Percentiles rank a stretch among this genome's conserved stretches.
Conservation (phyloP, 2,888 invertebrate genomes). For the Brassicogethes aeneus region DNA sequence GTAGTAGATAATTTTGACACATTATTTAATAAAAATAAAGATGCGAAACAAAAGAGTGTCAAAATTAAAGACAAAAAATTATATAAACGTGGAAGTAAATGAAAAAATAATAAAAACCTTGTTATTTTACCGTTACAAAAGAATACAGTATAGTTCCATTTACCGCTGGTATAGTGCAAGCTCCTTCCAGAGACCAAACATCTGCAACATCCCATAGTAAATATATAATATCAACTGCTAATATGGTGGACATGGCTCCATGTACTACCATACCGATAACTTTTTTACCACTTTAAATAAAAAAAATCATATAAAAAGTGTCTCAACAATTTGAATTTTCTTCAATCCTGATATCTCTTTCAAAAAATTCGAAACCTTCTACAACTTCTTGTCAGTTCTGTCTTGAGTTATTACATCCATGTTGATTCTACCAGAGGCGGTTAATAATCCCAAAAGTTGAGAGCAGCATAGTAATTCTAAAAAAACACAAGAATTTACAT, state of each 20-base stretch:
- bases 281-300: slow-evolving; percentile 44
- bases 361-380: slow-evolving; percentile 61
- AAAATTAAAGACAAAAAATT: no score
- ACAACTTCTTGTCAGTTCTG: slow-evolving; percentile 55
- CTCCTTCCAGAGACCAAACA: slow-evolving; percentile 63
- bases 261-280: slow-evolving; percentile 57
- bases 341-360: slow-evolving; percentile 41
- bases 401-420: slow-evolving; percentile 68
- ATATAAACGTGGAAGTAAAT: no score
- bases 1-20: no score
- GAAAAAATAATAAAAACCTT: no score
- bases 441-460: slow-evolving; percentile 13
- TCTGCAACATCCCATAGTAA: slow-evolving; percentile 60
- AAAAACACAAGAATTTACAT: slow-evolving; percentile 3
- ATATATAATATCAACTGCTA: slow-evolving; percentile 47
- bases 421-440: slow-evolving; percentile 69
- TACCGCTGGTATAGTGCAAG: slow-evolving; percentile 67
- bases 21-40: no score
- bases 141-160: slow-evolving; percentile 49
- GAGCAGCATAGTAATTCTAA: slow-evolving; percentile 12
- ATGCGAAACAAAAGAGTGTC: no score
- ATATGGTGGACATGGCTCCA: slow-evolving; percentile 52
- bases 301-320: background rate
- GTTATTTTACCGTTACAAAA: slow-evolving; percentile 39
- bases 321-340: slow-evolving; percentile 43